Evolutionary conservation across 1,140 invertebrate genomes (phyloP).

Genomic region (Dendroctonus valens): DNA sequence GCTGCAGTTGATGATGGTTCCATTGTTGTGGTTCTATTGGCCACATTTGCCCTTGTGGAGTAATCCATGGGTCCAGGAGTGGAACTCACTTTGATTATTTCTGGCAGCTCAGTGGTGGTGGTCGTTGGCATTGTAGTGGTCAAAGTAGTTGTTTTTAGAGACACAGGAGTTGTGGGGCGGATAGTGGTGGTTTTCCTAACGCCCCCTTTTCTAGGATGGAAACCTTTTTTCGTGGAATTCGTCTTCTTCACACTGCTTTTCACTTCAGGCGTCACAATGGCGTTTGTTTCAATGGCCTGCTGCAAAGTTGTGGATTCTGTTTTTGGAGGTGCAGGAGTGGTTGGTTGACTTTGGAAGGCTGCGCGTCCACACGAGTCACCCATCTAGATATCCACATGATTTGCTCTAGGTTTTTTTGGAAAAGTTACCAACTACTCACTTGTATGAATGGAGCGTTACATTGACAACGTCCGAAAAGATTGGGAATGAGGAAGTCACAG

Average conservation of each 20-base stretch:
- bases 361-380: constrained; percentile 61
- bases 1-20: constrained; percentile 44
- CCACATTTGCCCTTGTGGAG: constrained; percentile 50
- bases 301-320: constrained; percentile 14
- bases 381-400: constrained; percentile 10
- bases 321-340: constrained; percentile 39
- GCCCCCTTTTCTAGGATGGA: background rate
- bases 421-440: constrained; percentile 39
- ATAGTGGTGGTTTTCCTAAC: constrained; percentile 2
- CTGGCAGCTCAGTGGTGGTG: constrained; percentile 45
- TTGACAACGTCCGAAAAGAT: constrained; percentile 83
- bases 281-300: constrained; percentile 23
- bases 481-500: constrained; percentile 85
- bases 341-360: constrained; percentile 48
- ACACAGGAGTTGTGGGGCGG: background rate
- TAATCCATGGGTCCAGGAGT: constrained; percentile 43
- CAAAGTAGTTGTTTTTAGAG: background rate
- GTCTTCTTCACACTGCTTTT: constrained; percentile 9
- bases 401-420: background rate
- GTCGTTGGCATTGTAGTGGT: constrained; percentile 4
- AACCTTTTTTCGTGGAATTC: background rate
- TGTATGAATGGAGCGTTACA: constrained; percentile 70
- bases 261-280: constrained; percentile 2
- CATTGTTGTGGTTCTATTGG: constrained; percentile 52
- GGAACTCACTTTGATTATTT: constrained; percentile 11